These are phyloP conservation scores for Petrocephalus sullivani DNA, from an alignment of 2,797 vertebrate species.

Conservation along the genomic window DNA sequence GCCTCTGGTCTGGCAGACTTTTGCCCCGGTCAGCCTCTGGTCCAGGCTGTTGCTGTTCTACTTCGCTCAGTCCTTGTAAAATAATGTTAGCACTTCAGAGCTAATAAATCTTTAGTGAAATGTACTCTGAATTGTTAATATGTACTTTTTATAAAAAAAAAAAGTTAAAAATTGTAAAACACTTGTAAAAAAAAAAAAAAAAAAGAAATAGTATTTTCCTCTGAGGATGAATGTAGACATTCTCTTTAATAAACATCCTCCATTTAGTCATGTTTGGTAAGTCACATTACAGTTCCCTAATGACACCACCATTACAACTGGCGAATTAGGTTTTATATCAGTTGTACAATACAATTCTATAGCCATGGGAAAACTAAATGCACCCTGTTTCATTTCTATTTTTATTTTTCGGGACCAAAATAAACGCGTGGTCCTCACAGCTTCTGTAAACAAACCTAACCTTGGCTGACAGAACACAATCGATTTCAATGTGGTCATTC, in stretches of 20 bases:
- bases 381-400: background rate
- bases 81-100: constrained; percentile 7
- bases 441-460: background rate
- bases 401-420: background rate
- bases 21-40: background rate
- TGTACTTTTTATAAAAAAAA: background rate
- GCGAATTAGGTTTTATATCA: background rate
- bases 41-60: background rate
- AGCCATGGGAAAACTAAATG: background rate
- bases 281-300: background rate
- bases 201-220: background rate
- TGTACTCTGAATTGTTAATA: constrained; percentile 9
- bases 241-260: background rate
- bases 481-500: background rate
- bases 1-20: background rate
- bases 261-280: background rate
- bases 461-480: background rate
- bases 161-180: background rate
- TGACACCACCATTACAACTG: background rate
- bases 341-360: background rate
- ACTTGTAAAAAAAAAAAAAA: background rate
- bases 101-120: constrained; percentile 9
- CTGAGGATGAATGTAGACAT: background rate
- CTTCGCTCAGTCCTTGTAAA: background rate
- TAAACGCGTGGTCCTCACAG: background rate